Evolutionary conservation across 2,797 vertebrate species (phyloP), one percentile per base, ranked within the genome.

Genomic region (Pseudochromis fuscus): DNA sequence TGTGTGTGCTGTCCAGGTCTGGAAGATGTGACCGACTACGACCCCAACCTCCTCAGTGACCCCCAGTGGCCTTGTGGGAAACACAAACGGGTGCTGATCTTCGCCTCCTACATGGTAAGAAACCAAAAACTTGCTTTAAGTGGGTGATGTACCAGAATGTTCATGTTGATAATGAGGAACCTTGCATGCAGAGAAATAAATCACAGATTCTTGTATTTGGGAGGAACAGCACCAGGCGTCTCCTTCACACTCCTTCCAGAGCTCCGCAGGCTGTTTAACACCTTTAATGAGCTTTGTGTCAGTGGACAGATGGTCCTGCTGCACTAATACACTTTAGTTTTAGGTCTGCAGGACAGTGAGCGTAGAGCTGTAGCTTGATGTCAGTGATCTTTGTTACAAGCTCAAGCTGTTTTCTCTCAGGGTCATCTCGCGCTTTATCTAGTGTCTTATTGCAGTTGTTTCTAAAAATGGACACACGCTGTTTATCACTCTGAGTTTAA

Each of bases 51-150:
- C 66, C 94, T 99, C 79, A 97, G 96, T 7, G 96, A 99, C 87
- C 98, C 97, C 7, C 97, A 97, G 77, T 99, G 98, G 98, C 97
- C 97, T 51, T 98, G 98, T 77, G 98, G 98, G 80, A 98, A 98
- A 85, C 97, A 99, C 85, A 99, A 98, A 78, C 92, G 98, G 3
- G 98, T 99, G 63, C 95, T 99, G 78, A 97, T 98, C 90, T 99
- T 99, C 28, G 95, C 97, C 3, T 99, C 97, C 3, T 98, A 99
- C 90, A 97, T 99, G 97, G 98, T 98, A 85, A 94, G 92, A 77
- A 33, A 1, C 8, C n/a, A 16, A 40, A 0, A 1, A n/a, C 11
- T 23, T 52, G 16, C 50, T 40, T 37, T 7, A 19, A 28, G 16
- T 1, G 2, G 12, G 1, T 23, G 58, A 27, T 23, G 5, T 27